Conservation (phyloP, 2,888 invertebrate species). For the Spodoptera picta region DNA sequence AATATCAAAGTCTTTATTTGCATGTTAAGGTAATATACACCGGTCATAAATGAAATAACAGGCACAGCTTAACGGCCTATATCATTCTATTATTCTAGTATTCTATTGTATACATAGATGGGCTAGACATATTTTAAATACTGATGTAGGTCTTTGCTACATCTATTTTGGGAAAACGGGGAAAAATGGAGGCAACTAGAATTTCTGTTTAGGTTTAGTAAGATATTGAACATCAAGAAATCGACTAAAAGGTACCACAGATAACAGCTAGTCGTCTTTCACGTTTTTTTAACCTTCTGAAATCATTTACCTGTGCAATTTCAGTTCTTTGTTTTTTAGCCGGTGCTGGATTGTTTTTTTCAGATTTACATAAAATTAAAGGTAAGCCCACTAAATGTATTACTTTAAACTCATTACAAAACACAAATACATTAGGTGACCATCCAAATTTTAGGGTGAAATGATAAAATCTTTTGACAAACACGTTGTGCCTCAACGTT, state of each 20-base stretch:
- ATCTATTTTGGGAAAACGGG: too few relatives aligned
- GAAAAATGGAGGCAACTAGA: too few relatives aligned
- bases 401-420: neutral
- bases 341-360: conserved; percentile 58
- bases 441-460: neutral
- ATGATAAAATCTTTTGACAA: conserved; percentile 4
- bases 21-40: too few relatives aligned
- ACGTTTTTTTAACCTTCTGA: neutral
- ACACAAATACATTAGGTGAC: neutral
- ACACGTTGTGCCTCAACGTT: conserved; percentile 30
- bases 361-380: conserved; percentile 37
- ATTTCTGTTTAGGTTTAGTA: too few relatives aligned
- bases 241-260: conserved; percentile 28
- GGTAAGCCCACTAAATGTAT: conserved; percentile 20
- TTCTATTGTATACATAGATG: too few relatives aligned
- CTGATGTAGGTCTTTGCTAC: too few relatives aligned
- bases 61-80: too few relatives aligned
- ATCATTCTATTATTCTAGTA: too few relatives aligned
- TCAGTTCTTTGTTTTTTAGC: conserved; percentile 55
- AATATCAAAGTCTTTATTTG: too few relatives aligned
- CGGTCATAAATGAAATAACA: too few relatives aligned
- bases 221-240: neutral
- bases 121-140: too few relatives aligned
- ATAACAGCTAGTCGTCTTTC: neutral
- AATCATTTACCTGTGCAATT: conserved; percentile 41